Evolutionary conservation across 2,113 vertebrate genomes (phyloP).

Genomic region (Rhinolophus ferrumequinum): DNA sequence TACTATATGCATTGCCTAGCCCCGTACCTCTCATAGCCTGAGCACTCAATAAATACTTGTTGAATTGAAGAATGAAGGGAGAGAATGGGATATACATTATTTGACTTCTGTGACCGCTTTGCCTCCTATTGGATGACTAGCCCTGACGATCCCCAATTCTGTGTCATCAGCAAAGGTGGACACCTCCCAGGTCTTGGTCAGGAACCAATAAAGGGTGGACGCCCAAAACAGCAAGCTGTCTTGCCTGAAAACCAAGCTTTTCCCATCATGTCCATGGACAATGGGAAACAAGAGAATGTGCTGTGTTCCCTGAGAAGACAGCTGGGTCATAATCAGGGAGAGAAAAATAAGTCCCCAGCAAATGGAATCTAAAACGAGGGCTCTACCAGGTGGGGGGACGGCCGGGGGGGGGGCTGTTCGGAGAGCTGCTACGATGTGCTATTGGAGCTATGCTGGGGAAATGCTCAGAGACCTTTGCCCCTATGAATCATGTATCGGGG

Average conservation of each 20-base stretch:
- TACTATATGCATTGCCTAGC: rapidly evolving
- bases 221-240: constrained; percentile 15
- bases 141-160: constrained; percentile 11
- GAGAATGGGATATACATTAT: background rate
- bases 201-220: constrained; percentile 44
- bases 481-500: constrained; percentile 77
- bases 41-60: rapidly evolving
- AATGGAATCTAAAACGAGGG: background rate
- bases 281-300: background rate
- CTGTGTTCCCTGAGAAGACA: background rate
- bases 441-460: constrained; percentile 47
- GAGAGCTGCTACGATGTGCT: background rate
- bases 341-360: constrained; percentile 45
- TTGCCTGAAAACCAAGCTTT: background rate
- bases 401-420: rapidly evolving
- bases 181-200: constrained; percentile 39
- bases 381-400: background rate
- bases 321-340: background rate
- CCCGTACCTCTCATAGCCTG: rapidly evolving
- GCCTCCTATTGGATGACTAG: background rate
- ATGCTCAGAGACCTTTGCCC: constrained; percentile 78
- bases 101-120: constrained; percentile 55
- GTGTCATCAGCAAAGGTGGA: constrained; percentile 46
- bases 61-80: background rate
- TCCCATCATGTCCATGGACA: background rate